phyloP scores from a whole-genome alignment of 2,113 vertebrate species.

The Paralichthys olivaceus region DNA sequence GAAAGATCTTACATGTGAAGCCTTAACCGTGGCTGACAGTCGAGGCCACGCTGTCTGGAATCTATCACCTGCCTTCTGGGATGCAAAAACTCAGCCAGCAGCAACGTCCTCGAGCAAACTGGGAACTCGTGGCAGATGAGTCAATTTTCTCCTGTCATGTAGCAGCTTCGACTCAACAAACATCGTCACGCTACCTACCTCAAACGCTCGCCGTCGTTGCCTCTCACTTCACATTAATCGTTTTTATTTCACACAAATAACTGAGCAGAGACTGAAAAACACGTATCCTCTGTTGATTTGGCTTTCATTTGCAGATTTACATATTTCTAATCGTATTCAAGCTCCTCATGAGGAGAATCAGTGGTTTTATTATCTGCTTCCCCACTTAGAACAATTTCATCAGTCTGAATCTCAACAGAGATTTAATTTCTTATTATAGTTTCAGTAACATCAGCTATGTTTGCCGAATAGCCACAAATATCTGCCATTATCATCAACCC shows the following conservation, averaged over 20 bases:
- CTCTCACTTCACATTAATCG: constrained; percentile 52
- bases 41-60: constrained; percentile 40
- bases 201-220: constrained; percentile 33
- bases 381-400: constrained; percentile 34
- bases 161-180: constrained; percentile 57
- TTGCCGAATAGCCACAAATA: constrained; percentile 18
- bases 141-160: constrained; percentile 63
- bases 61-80: constrained; percentile 42
- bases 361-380: neutral
- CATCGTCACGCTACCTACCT: constrained; percentile 35
- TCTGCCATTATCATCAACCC: constrained; percentile 1
- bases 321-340: constrained; percentile 49
- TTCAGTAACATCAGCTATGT: constrained; percentile 10
- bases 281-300: constrained; percentile 50
- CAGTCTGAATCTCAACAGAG: constrained; percentile 15
- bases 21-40: constrained; percentile 40
- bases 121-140: constrained; percentile 55
- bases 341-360: too few species aligned
- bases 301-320: constrained; percentile 63
- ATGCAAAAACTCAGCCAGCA: constrained; percentile 32
- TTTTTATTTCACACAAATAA: constrained; percentile 47
- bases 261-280: constrained; percentile 8
- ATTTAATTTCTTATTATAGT: constrained; percentile 19
- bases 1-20: neutral
- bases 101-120: constrained; percentile 56